Base-by-base conservation (phyloP, 2,797 vertebrate species). In the Semaprochilodus insignis region DNA sequence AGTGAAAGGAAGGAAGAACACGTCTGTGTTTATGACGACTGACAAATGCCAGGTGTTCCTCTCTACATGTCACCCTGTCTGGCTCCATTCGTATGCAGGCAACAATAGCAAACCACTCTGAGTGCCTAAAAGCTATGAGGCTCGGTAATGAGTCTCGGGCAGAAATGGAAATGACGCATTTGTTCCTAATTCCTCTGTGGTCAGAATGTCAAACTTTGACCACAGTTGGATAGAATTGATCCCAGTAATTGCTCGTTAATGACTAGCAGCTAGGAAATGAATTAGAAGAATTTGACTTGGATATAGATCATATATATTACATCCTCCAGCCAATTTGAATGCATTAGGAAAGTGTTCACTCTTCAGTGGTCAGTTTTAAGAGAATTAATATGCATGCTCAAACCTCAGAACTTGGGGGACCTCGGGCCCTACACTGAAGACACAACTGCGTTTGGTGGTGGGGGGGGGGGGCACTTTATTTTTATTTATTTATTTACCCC, bases 41-140 rank as follows among this genome's bases (percentile, higher is more conserved):
- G 93, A 93, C 92, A 92, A 91, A 93, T 90, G 85, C 92, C 93
- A 94, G 93, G 92, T 92, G 90, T 88, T 91, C 85, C 36, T 77
- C 74, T 80, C 83, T 69, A 75, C 76, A 34, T 74, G 76, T 77
- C 77, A 31, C 52, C 13, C 25, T 54, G 77, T 72, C 87, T 54
- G 80, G 74, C 16, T 48, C 80, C 34, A 74, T 83, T 73, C 34
- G 11, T 40, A 54, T 52, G 36, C 25, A 55, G 63, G 51, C 27
- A 67, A 31, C 65, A 72, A 80, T 21, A n/a, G 74, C 70, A 67
- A 31, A 63, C 8, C 36, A 44, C 36, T 44, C 2, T 17, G 51
- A 44, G 74, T 55, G 69, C 25, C 60, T 73, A 3, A 67, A 51
- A 78, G 34, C 60, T 74, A 51, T 36, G 16, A 34, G 81, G n/a